phyloP scores from a whole-genome alignment of 2,797 vertebrate species.

The Lateolabrax maculatus region DNA sequence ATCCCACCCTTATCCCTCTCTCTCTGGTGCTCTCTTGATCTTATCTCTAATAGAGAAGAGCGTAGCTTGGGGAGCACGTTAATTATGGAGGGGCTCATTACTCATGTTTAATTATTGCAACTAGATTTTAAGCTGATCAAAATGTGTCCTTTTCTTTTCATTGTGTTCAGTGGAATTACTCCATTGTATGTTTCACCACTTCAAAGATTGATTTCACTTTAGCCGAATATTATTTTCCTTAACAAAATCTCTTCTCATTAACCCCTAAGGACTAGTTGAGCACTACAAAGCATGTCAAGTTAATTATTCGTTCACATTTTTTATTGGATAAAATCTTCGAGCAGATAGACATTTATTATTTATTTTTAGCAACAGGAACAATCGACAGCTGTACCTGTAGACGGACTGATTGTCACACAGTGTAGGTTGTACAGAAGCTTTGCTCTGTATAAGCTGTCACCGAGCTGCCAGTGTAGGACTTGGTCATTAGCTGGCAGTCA shows the following conservation, averaged over 20 bases:
- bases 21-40: constrained; percentile 55
- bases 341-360: constrained; percentile 2
- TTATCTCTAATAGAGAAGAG: constrained; percentile 56
- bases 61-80: constrained; percentile 69
- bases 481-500: constrained; percentile 81
- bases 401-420: constrained; percentile 18
- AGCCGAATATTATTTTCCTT: constrained; percentile 39
- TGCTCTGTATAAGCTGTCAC: constrained; percentile 41
- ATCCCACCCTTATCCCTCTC: constrained; percentile 46
- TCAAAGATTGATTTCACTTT: constrained; percentile 51
- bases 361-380: constrained; percentile 1
- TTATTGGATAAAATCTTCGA: constrained; percentile 1
- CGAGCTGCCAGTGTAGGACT: constrained; percentile 66
- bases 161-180: constrained; percentile 48
- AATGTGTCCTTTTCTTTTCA: constrained; percentile 54
- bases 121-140: constrained; percentile 71
- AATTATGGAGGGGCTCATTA: constrained; percentile 80
- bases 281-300: constrained; percentile 5
- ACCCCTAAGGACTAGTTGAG: not conserved
- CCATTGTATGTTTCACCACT: constrained; percentile 45
- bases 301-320: constrained; percentile 11
- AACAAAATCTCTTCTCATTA: constrained; percentile 31
- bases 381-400: constrained; percentile 28
- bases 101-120: constrained; percentile 79
- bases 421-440: constrained; percentile 46